Percentiles rank a stretch among this genome's conserved stretches.
These are phyloP conservation scores for Leptinotarsa rubiginosa DNA, from an alignment of 2,888 invertebrate genomes.

Conservation along the genomic window DNA sequence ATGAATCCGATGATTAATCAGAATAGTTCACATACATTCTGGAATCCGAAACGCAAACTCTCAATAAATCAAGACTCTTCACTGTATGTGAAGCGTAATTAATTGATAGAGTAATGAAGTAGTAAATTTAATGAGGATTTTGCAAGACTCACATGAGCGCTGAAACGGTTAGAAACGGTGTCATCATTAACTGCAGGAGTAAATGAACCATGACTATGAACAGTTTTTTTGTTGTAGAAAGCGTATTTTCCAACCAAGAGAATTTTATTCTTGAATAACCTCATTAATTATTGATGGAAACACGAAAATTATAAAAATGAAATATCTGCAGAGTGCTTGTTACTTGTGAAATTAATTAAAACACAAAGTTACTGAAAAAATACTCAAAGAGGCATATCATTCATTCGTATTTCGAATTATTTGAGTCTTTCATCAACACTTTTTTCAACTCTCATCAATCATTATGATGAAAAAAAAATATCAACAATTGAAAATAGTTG, in stretches of 20 bases:
- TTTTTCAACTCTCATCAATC: too few relatives aligned
- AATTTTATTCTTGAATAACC: not conserved
- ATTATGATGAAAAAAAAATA: too few relatives aligned
- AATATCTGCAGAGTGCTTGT: not conserved
- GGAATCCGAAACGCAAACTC: conserved; percentile 14
- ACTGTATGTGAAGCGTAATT: not conserved
- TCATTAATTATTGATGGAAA: not conserved
- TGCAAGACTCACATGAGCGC: not conserved
- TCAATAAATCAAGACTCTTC: conserved; percentile 11
- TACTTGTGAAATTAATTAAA: not conserved
- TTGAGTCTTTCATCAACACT: too few relatives aligned
- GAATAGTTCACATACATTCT: conserved; percentile 8
- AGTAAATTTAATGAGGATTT: conserved; percentile 14
- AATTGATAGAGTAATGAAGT: conserved; percentile 14
- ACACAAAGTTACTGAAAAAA: too few relatives aligned
- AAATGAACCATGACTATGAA: not conserved
- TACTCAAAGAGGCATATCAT: too few relatives aligned
- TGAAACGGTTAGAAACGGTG: not conserved
- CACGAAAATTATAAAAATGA: not conserved
- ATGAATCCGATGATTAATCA: conserved; percentile 18
- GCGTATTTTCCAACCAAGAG: too few relatives aligned
- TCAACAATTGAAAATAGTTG: too few relatives aligned
- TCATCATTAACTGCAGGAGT: not conserved
- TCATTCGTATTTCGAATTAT: too few relatives aligned
- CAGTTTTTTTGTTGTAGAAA: too few relatives aligned